These are phyloP conservation scores for Bothrops jararaca DNA, from an alignment of 2,113 vertebrate genomes.

Conservation along the genomic window DNA sequence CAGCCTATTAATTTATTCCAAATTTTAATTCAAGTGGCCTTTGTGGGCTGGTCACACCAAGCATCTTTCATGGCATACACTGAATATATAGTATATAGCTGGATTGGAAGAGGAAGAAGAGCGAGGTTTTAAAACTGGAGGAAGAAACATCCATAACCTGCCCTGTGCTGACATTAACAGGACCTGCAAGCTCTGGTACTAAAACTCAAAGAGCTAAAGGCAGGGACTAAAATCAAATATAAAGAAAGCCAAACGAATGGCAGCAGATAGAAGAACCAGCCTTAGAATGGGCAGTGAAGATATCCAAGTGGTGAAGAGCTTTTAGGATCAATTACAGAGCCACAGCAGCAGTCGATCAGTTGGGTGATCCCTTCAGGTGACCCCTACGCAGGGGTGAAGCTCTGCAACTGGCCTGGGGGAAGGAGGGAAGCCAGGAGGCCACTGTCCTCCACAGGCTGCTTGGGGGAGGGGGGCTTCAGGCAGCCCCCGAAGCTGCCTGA, in stretches of 20 bases:
- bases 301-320: neutral
- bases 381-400: neutral
- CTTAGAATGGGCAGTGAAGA: neutral
- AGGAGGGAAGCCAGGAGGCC: neutral
- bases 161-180: neutral
- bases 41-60: neutral
- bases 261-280: neutral
- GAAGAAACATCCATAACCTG: neutral
- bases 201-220: neutral
- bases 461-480: neutral
- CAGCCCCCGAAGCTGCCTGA: neutral
- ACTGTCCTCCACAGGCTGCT: neutral
- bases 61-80: neutral
- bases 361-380: neutral
- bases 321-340: neutral
- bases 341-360: neutral
- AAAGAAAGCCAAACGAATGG: neutral
- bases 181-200: no score
- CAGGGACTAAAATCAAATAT: neutral
- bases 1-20: neutral
- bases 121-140: neutral
- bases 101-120: neutral
- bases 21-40: neutral
- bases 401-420: neutral
- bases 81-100: neutral